Percentiles rank a stretch among this genome's conserved stretches.
phyloP scores from a whole-genome alignment of 2,888 invertebrate genomes.

The Cylindroiulus punctatus region DNA sequence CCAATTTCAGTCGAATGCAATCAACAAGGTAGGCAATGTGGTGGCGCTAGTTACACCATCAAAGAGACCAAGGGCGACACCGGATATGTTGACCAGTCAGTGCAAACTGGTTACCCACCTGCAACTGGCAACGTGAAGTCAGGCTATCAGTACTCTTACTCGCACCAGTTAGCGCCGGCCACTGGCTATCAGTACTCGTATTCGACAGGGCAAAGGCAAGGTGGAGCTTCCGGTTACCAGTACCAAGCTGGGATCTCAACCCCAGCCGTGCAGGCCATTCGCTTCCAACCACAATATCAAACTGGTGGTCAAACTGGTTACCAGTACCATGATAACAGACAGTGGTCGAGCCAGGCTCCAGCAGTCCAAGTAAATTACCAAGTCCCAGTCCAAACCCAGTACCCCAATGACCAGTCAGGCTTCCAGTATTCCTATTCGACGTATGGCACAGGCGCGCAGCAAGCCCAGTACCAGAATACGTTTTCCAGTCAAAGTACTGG shows the following conservation, averaged over 20 bases:
- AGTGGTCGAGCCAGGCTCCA: background rate
- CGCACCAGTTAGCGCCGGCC: background rate
- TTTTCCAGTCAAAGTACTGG: constrained; percentile 37
- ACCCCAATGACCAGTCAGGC: background rate
- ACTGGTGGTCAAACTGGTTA: background rate
- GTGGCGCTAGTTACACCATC: constrained; percentile 4
- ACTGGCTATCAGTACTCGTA: constrained; percentile 7
- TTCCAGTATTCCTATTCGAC: constrained; percentile 51
- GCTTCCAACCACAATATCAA: background rate
- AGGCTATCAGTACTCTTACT: constrained; percentile 51
- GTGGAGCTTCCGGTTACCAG: background rate
- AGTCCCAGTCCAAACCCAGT: background rate
- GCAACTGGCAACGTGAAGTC: constrained; percentile 40
- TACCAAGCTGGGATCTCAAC: background rate
- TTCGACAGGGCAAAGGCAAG: background rate
- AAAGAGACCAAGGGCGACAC: background rate
- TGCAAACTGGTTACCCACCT: background rate
- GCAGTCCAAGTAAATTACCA: constrained; percentile 10
- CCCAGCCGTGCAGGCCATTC: background rate
- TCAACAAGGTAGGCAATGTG: background rate
- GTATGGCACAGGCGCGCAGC: background rate
- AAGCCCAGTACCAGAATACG: background rate
- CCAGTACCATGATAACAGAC: background rate
- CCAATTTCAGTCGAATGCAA: constrained; percentile 31
- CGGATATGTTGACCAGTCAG: background rate